phyloP scores from a whole-genome alignment of 2,888 invertebrate genomes.

The Ryuthela nishihirai region DNA sequence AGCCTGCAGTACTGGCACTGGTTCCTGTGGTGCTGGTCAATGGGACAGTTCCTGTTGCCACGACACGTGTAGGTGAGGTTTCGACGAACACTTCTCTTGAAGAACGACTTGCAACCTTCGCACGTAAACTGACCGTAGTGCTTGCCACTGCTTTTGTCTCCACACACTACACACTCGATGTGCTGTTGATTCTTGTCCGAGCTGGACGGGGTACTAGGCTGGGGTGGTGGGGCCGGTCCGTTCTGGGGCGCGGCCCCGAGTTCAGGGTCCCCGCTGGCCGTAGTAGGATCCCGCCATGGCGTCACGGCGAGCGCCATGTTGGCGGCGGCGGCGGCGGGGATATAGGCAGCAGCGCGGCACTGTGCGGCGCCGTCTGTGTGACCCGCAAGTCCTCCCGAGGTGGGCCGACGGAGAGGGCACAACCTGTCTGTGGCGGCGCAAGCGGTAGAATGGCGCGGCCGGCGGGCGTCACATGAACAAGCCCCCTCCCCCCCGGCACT shows the following conservation, averaged over 20 bases:
- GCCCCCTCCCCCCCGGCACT: conserved; percentile 1
- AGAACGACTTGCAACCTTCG: conserved; percentile 91
- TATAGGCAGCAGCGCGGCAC: not conserved
- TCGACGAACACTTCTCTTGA: conserved; percentile 95
- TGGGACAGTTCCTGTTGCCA: conserved; percentile 94
- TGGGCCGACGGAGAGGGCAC: conserved; percentile 2
- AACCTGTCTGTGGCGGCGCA: not conserved
- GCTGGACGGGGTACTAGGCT: conserved; percentile 41
- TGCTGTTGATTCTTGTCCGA: conserved; percentile 60
- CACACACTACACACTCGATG: conserved; percentile 97
- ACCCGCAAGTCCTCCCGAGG: not conserved
- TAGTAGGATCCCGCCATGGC: conserved; percentile 34
- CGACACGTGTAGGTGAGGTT: conserved; percentile 98
- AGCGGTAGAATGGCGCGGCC: not conserved
- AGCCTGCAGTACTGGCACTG: conserved; percentile 99
- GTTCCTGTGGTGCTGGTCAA: conserved; percentile 98
- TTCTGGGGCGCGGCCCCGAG: not conserved
- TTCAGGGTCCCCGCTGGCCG: not conserved
- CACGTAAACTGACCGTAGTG: conserved; percentile 98
- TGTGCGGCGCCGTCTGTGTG: not conserved
- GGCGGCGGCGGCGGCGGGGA: not conserved
- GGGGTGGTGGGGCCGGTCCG: conserved; percentile 39
- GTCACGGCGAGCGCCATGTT: conserved; percentile 29
- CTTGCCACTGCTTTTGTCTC: conserved; percentile 97
- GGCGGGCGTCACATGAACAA: conserved; percentile 18